Evolutionary conservation across 2,797 vertebrate genomes (phyloP).

Genomic region (Phalanger gymnotis): DNA sequence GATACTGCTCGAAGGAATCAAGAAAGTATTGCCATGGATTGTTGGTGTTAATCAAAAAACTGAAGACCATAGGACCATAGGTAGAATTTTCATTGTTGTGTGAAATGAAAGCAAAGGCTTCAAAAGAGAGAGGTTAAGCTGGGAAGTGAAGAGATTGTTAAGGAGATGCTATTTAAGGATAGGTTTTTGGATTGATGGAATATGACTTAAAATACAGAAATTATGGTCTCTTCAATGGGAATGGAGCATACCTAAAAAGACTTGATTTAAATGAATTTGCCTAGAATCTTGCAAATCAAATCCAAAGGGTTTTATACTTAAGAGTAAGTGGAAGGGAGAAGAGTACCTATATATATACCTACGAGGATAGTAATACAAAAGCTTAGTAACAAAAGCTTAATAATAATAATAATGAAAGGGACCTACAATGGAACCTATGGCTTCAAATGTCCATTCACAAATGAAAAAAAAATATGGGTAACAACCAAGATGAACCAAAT

Average conservation of each 20-base stretch:
- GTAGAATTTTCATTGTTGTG: neutral
- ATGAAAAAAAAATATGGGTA: neutral
- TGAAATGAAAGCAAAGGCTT: neutral
- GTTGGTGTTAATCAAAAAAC: neutral
- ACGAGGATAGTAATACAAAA: neutral
- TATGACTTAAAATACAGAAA: neutral
- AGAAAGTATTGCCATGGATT: neutral
- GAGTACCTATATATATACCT: neutral
- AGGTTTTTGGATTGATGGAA: neutral
- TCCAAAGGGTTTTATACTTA: neutral
- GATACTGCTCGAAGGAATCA: neutral
- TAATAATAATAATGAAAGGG: neutral
- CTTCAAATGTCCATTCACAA: neutral
- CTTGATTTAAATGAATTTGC: neutral
- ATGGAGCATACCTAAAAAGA: neutral
- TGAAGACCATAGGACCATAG: neutral
- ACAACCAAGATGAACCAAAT: neutral
- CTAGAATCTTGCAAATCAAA: neutral
- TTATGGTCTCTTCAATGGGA: neutral
- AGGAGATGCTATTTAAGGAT: neutral
- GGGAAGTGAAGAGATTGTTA: neutral
- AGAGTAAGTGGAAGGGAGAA: neutral
- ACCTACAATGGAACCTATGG: neutral
- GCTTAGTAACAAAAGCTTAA: neutral
- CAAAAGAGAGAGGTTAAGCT: neutral